Evolutionary conservation across 2,888 invertebrate species (phyloP).

Genomic region (Aphrophora alni): DNA sequence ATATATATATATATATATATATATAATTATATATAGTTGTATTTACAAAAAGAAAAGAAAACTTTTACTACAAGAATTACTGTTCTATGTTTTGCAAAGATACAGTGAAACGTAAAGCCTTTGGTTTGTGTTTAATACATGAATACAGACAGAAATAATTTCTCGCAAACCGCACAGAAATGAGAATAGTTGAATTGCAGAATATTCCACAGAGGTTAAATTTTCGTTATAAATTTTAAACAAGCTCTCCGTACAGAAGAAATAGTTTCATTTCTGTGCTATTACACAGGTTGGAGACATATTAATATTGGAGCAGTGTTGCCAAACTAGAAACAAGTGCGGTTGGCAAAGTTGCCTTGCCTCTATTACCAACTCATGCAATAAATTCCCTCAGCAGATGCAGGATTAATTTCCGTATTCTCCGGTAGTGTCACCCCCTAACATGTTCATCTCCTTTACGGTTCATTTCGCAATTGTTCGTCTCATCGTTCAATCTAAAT

Average conservation of each 20-base stretch:
- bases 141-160: too few species aligned
- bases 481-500: background rate
- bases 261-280: background rate
- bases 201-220: background rate
- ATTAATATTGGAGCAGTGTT: background rate
- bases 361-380: background rate
- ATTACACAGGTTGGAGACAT: background rate
- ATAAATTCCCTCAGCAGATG: constrained; percentile 2
- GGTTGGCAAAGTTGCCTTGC: background rate
- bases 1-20: too few species aligned
- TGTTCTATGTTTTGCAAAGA: too few species aligned
- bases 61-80: too few species aligned
- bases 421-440: constrained; percentile 1
- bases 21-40: too few species aligned
- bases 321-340: constrained; percentile 7
- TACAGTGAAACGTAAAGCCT: too few species aligned
- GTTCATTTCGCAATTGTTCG: background rate
- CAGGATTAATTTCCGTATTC: background rate
- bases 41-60: too few species aligned
- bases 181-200: background rate
- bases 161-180: too few species aligned
- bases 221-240: background rate
- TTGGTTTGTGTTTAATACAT: too few species aligned
- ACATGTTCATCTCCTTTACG: background rate
- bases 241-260: background rate